Evolutionary conservation across 2,113 vertebrate species (phyloP).

Genomic region (Pedionomus torquatus): DNA sequence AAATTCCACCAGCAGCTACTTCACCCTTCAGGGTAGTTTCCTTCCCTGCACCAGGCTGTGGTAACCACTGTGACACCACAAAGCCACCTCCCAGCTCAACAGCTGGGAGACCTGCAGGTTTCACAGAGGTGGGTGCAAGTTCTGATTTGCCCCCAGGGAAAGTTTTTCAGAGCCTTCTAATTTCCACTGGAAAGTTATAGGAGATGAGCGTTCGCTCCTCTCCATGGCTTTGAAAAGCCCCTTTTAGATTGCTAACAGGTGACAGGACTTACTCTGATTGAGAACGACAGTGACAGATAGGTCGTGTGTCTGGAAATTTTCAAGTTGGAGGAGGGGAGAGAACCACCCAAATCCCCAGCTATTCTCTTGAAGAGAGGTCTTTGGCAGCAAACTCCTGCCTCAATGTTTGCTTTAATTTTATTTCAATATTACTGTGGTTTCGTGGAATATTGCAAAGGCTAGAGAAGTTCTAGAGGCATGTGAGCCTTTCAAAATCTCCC

Average conservation of each 20-base stretch:
- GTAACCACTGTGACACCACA: not conserved
- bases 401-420: not conserved
- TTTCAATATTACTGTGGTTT: not conserved
- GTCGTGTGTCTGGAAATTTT: not conserved
- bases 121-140: not conserved
- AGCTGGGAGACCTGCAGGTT: not conserved
- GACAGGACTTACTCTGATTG: not conserved
- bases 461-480: not conserved
- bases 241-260: not conserved
- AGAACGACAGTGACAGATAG: not conserved
- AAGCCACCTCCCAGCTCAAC: not conserved
- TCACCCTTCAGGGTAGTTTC: not conserved
- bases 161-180: not conserved
- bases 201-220: not conserved
- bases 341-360: not conserved
- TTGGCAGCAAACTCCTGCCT: not conserved
- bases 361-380: not conserved
- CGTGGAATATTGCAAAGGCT: not conserved
- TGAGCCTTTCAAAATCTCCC: not conserved
- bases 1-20: slow-evolving; percentile 50
- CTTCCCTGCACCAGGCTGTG: not conserved
- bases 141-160: not conserved
- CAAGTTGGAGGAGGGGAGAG: not conserved
- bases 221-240: not conserved
- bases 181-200: not conserved